These are phyloP conservation scores for Drosophila ambigua DNA, from an alignment of 1,140 invertebrate genomes.

Conservation along the genomic window DNA sequence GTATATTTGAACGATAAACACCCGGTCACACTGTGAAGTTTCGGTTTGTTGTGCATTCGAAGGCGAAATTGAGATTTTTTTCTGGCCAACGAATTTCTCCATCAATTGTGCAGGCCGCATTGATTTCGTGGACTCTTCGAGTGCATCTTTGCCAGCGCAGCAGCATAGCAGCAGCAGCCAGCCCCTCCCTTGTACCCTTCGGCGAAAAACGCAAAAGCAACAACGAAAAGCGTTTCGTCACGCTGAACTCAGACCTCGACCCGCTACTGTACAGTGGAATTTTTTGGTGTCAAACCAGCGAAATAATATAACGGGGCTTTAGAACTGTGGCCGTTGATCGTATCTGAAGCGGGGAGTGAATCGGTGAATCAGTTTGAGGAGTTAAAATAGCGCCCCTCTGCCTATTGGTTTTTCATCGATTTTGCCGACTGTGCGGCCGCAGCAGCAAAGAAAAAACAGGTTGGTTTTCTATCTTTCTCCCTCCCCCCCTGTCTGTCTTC, in stretches of 20 bases:
- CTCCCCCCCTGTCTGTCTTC: slow-evolving; percentile 6
- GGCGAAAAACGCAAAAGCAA: slow-evolving; percentile 12
- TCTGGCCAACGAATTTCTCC: neutral
- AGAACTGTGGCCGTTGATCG: too few relatives aligned
- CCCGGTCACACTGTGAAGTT: too few relatives aligned
- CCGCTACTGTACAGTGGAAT: slow-evolving; percentile 49
- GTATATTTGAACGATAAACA: neutral
- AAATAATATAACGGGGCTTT: too few relatives aligned
- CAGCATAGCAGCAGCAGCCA: slow-evolving; percentile 23
- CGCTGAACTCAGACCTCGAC: slow-evolving; percentile 38
- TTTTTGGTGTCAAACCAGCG: slow-evolving; percentile 26
- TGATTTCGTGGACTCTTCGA: neutral
- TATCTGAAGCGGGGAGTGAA: slow-evolving; percentile 3
- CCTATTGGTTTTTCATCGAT: slow-evolving; percentile 74
- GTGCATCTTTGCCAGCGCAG: slow-evolving; percentile 41
- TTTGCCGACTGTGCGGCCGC: slow-evolving; percentile 63
- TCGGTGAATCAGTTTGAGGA: slow-evolving; percentile 15
- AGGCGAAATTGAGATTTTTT: too few relatives aligned
- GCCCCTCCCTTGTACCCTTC: neutral
- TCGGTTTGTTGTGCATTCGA: too few relatives aligned
- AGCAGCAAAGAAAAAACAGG: slow-evolving; percentile 63
- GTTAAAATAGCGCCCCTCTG: slow-evolving; percentile 14
- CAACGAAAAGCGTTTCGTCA: slow-evolving; percentile 67
- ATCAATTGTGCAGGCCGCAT: slow-evolving; percentile 20
- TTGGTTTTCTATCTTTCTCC: slow-evolving; percentile 42